Base-by-base conservation (phyloP, 2,113 vertebrate genomes). In the Dascyllus trimaculatus region DNA sequence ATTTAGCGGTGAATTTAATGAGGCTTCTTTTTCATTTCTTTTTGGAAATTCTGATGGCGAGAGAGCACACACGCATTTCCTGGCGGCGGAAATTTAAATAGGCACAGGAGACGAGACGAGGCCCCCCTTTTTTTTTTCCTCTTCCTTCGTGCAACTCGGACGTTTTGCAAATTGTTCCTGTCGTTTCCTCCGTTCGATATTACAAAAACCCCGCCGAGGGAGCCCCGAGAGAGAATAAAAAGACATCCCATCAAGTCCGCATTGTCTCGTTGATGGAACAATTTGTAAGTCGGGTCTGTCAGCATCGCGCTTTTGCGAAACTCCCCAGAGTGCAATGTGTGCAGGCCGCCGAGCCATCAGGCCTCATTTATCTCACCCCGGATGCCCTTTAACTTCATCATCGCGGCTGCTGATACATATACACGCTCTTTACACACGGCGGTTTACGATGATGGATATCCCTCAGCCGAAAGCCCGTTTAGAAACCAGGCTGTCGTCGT, bases 371-470 rank as follows among this genome's bases (percentile, higher is more conserved):
- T 87, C 75, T 75, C 74, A 78, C 89, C 85, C 79, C 43, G 7
- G 84, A 77, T 54, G 84, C 74, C 75, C 80, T 90, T 91, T 82
- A 85, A 69, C 80, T 69, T 85, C 72, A 78, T 69, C 73, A 51
- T 45, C 64, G 11, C 19, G 75, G 48, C 85, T 56, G 64, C 70
- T 13, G 71, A 75, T 71, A 66, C 45, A 32, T 19, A 68, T 14
- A 48, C 83, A 63, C 52, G 11, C 60, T 4, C 45, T 57, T 26
- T 51, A 22, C 67, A 66, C 82, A 24, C 52, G 21, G 15, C 38
- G 10, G 22, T 69, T 82, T 60, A 52, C 21, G 71, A 83, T 87
- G 87, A 84, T 85, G 1, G 76, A 85, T 75, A 29, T 69, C 63
- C 61, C 58, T 61, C 35, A 4, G 72, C 58, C 17, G 82, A 69